A percentile compares a stretch with the other conserved stretches of the same genome.
Conservation (phyloP, 2,888 invertebrate species). For the Heliconius cydno region DNA sequence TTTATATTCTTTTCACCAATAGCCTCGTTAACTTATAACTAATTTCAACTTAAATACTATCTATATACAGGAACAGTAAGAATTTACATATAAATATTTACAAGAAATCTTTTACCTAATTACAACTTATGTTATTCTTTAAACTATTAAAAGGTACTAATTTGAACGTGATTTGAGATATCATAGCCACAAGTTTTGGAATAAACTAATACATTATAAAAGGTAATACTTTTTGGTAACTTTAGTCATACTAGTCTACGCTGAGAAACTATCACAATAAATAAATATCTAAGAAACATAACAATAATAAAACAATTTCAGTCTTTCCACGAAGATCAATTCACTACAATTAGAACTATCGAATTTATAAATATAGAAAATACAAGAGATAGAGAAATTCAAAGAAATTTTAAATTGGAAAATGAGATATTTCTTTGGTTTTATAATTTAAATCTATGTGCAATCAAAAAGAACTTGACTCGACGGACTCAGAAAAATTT, state of each 20-base stretch:
- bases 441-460: slow-evolving; percentile 34
- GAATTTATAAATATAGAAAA: neutral
- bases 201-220: slow-evolving; percentile 61
- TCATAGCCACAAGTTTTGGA: slow-evolving; percentile 76
- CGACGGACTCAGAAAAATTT: slow-evolving; percentile 36
- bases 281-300: slow-evolving; percentile 78
- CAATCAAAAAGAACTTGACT: neutral
- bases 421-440: slow-evolving; percentile 49
- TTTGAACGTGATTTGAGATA: slow-evolving; percentile 60
- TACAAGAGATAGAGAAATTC: neutral
- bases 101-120: slow-evolving; percentile 32
- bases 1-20: slow-evolving; percentile 60
- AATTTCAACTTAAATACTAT: slow-evolving; percentile 55
- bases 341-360: slow-evolving; percentile 22
- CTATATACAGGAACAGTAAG: slow-evolving; percentile 65
- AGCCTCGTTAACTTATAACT: slow-evolving; percentile 69
- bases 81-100: slow-evolving; percentile 52
- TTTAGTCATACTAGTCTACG: slow-evolving; percentile 72
- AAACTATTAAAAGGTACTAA: slow-evolving; percentile 49
- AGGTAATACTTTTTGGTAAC: slow-evolving; percentile 83
- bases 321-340: slow-evolving; percentile 69
- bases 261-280: slow-evolving; percentile 76
- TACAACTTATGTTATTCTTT: slow-evolving; percentile 34
- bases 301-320: slow-evolving; percentile 75
- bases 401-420: slow-evolving; percentile 39